Base-by-base conservation (phyloP, 2,888 invertebrate species). In the Volucella inflata region DNA sequence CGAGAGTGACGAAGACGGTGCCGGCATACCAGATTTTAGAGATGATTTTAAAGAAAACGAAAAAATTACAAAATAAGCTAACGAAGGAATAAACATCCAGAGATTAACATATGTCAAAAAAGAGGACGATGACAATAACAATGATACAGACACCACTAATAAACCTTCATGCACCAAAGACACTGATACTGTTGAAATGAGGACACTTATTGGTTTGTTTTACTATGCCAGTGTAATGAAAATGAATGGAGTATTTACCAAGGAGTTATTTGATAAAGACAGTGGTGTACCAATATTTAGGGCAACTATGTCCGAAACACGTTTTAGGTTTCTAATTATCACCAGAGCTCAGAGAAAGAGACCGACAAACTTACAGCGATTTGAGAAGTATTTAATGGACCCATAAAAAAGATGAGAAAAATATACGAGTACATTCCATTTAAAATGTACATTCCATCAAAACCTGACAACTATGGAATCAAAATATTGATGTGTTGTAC, bases 61-160 rank as follows among this genome's bases (percentile, higher is more conserved):
- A 14, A 14, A 48, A 48, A 8, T 3, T 10, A n/a, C n/a, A n/a
- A n/a, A n/a, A n/a, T n/a, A n/a, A n/a, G n/a, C n/a, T n/a, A n/a
- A n/a, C n/a, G n/a, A n/a, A n/a, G n/a, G n/a, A n/a, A n/a, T n/a
- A n/a, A n/a, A n/a, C n/a, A n/a, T n/a, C n/a, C n/a, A n/a, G n/a
- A n/a, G n/a, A n/a, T n/a, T n/a, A n/a, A n/a, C n/a, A n/a, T n/a
- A n/a, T n/a, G n/a, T n/a, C n/a, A n/a, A n/a, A n/a, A 48, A 48
- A 48, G 48, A 2, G 4, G 48, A 48, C 10, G 48, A 48, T 48
- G 48, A 48, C 48, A 14, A 48, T 48, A 48, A 48, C 10, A 10
- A 48, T 48, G 48, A 48, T 48, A 48, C 48, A 48, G 48, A 48
- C 12, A 42, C 4, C 48, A 48, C 48, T 48, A 48, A 48, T 48